Percentiles rank a stretch among this genome's conserved stretches.
Evolutionary conservation across 2,113 vertebrate genomes (phyloP).

Genomic region (Verasper variegatus): DNA sequence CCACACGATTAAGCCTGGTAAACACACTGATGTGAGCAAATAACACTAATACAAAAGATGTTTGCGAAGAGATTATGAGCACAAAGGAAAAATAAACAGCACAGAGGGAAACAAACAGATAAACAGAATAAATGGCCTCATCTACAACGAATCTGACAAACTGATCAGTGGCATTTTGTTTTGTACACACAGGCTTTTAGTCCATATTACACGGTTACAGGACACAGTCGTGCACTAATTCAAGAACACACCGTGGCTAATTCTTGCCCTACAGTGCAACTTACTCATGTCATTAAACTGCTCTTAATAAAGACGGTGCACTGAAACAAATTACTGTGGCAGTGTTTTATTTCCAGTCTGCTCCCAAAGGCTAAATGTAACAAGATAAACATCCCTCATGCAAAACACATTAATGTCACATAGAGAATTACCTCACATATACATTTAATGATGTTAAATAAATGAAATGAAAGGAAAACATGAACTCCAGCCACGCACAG

Average conservation of each 20-base stretch:
- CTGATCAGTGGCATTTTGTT: background rate
- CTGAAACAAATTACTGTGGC: slow-evolving; percentile 34
- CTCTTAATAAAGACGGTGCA: slow-evolving; percentile 44
- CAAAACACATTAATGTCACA: slow-evolving; percentile 18
- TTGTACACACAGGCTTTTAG: slow-evolving; percentile 11
- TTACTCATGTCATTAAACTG: slow-evolving; percentile 38
- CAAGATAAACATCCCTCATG: slow-evolving; percentile 25
- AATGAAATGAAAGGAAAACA: slow-evolving; percentile 1
- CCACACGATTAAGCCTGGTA: background rate
- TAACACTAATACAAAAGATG: background rate
- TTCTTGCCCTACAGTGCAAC: slow-evolving; percentile 30
- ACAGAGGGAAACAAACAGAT: slow-evolving; percentile 18
- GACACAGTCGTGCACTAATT: background rate
- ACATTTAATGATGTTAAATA: slow-evolving; percentile 20
- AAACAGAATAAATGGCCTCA: background rate
- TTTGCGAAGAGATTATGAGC: slow-evolving; percentile 10
- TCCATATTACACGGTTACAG: background rate
- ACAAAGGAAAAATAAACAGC: slow-evolving; percentile 24
- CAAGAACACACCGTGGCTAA: slow-evolving; percentile 41
- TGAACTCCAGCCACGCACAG: background rate
- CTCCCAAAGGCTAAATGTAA: slow-evolving; percentile 16
- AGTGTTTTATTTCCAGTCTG: slow-evolving; percentile 11
- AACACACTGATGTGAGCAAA: background rate
- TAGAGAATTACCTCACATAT: background rate
- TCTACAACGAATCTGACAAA: background rate